Evolutionary conservation across 2,888 invertebrate species (phyloP).

Genomic region (Osmoderma eremita): DNA sequence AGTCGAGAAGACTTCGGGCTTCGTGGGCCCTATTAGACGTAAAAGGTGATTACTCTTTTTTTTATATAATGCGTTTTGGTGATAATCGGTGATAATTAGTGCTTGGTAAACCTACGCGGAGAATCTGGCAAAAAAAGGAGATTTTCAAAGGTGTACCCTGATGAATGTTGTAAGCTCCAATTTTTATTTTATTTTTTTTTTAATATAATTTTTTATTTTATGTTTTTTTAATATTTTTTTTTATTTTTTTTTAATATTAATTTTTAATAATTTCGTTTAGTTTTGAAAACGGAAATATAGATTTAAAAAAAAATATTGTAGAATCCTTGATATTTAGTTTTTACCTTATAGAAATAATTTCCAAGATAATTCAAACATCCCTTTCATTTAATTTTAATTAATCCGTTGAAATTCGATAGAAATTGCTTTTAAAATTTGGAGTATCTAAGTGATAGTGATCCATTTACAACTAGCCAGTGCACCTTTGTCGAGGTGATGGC

Average conservation of each 20-base stretch:
- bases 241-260: too few species aligned
- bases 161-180: too few species aligned
- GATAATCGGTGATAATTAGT: conserved; percentile 21
- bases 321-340: too few species aligned
- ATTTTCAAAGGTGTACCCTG: too few species aligned
- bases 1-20: conserved; percentile 51
- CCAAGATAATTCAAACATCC: not conserved
- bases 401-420: too few species aligned
- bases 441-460: too few species aligned
- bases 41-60: conserved; percentile 35
- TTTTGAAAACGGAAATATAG: not conserved
- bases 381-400: not conserved
- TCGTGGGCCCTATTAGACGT: conserved; percentile 43
- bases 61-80: not conserved
- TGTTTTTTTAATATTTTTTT: too few species aligned
- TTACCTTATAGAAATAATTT: not conserved
- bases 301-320: not conserved
- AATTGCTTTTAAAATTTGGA: too few species aligned
- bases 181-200: too few species aligned
- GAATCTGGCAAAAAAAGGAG: not conserved
- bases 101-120: not conserved
- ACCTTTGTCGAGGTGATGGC: too few species aligned
- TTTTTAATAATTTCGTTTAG: not conserved
- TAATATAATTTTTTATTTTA: too few species aligned
- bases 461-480: too few species aligned